Evolutionary conservation across 2,113 vertebrate species (phyloP), one percentile per base, ranked within the genome.

Genomic region (Urocitellus parryii): DNA sequence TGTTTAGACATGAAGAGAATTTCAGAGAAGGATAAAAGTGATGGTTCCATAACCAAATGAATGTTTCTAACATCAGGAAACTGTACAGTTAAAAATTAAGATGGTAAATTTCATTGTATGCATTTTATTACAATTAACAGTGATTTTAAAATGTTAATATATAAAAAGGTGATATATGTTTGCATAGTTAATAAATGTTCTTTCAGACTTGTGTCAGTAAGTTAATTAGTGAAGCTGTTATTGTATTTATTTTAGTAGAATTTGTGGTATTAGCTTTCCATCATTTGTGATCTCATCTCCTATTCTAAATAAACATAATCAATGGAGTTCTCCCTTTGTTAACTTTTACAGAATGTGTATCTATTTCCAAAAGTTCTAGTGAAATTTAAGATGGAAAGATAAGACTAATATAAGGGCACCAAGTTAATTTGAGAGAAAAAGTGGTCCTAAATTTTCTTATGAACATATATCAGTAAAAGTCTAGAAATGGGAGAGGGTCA

Each of bases 301-400:
- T 83, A 83, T 61, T 88, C 51, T 94, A 91, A 91, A 53, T 87
- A 86, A 76, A 88, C 34, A 58, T 27, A 7, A 8, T 48, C 51
- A 80, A 58, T 6, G 27, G 51, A 84, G 25, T 79, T 74, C 34
- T 77, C 61, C 39, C 4, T n/a, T 42, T 20, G 53, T 56, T 18
- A 72, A 53, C 72, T 94, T 85, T 51, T 68, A 67, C 72, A 70
- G 24, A 70, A 29, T 65, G 73, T 58, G 37, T 58, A 24, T 22
- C 72, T 56, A n/a, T 90, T 73, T 94, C n/a, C 42, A n/a, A 94
- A 87, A 81, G n/a, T 45, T 25, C 34, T 78, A n/a, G n/a, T 58
- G 81, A 91, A 94, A 76, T 82, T 53, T 94, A 45, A 65, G 45
- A 78, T 74, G 27, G 9, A 86, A 79, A 72, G 51, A 53, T 53